Conservation (phyloP, 2,888 invertebrate genomes). For the Corbicula japonica region DNA sequence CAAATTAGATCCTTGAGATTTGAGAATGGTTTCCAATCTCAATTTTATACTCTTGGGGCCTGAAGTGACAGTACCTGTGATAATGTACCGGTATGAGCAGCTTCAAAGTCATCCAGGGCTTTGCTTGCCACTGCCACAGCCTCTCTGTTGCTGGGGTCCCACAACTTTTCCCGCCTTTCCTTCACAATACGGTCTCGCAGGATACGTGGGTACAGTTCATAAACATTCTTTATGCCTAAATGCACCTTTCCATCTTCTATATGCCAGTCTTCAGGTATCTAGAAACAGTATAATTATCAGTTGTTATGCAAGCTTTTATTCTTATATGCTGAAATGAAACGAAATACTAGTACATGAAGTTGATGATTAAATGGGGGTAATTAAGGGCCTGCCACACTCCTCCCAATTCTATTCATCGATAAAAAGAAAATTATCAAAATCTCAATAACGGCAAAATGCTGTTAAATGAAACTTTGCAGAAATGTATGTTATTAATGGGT, state of each 20-base stretch:
- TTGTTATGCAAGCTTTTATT: too few relatives aligned
- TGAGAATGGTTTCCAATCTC: background rate
- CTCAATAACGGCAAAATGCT: too few relatives aligned
- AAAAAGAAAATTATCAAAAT: too few relatives aligned
- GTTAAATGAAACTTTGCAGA: too few relatives aligned
- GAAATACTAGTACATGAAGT: background rate
- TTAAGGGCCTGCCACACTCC: too few relatives aligned
- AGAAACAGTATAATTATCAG: conserved; percentile 68
- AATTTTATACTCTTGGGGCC: background rate
- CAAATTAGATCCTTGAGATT: background rate
- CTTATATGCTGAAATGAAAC: background rate
- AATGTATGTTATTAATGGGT: too few relatives aligned
- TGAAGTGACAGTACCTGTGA: conserved; percentile 15
- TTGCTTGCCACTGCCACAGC: conserved; percentile 93
- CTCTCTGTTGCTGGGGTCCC: conserved; percentile 94
- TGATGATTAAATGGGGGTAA: background rate
- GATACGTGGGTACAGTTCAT: conserved; percentile 94
- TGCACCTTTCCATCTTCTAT: conserved; percentile 95
- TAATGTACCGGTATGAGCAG: conserved; percentile 87
- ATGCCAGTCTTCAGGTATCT: conserved; percentile 94
- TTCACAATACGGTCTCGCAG: conserved; percentile 92
- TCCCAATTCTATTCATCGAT: too few relatives aligned
- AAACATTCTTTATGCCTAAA: conserved; percentile 94
- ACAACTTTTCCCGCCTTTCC: conserved; percentile 93
- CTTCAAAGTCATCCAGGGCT: conserved; percentile 91